A percentile compares a stretch with the other conserved stretches of the same genome.
Conservation (phyloP, 2,113 vertebrate species). For the Protobothrops mucrosquamatus region DNA sequence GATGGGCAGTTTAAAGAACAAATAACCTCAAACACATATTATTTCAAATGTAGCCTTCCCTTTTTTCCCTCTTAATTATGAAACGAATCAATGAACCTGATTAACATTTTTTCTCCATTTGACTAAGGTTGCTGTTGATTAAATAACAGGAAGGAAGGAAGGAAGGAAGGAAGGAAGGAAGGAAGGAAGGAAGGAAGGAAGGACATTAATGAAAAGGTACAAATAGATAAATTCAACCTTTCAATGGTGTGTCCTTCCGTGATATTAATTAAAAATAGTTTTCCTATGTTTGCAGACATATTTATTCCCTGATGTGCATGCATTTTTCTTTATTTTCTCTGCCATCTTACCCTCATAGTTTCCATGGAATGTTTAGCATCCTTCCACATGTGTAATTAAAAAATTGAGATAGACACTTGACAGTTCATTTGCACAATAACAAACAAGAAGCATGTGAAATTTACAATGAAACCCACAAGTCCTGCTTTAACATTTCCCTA, state of each 20-base stretch:
- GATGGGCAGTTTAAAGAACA: constrained; percentile 38
- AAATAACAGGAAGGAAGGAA: constrained; percentile 53
- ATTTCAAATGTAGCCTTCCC: constrained; percentile 65
- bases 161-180: not conserved
- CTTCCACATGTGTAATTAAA: not conserved
- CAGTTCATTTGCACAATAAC: not conserved
- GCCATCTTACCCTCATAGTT: not conserved
- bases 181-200: no score
- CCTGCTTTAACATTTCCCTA: not conserved
- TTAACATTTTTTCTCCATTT: constrained; percentile 73
- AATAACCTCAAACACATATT: constrained; percentile 36
- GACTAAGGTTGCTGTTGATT: constrained; percentile 75
- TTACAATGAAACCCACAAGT: not conserved
- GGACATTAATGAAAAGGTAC: not conserved
- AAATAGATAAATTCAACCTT: constrained; percentile 72
- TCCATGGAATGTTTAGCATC: not conserved
- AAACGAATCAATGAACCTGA: constrained; percentile 71
- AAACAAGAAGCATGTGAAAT: not conserved
- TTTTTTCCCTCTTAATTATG: constrained; percentile 66
- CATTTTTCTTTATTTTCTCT: not conserved
- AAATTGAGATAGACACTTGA: not conserved
- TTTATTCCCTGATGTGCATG: constrained; percentile 57
- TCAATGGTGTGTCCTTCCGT: constrained; percentile 73
- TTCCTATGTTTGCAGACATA: constrained; percentile 61
- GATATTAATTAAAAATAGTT: constrained; percentile 69